Conservation (phyloP, 2,888 invertebrate species). For the Drosophila engyochracea region DNA sequence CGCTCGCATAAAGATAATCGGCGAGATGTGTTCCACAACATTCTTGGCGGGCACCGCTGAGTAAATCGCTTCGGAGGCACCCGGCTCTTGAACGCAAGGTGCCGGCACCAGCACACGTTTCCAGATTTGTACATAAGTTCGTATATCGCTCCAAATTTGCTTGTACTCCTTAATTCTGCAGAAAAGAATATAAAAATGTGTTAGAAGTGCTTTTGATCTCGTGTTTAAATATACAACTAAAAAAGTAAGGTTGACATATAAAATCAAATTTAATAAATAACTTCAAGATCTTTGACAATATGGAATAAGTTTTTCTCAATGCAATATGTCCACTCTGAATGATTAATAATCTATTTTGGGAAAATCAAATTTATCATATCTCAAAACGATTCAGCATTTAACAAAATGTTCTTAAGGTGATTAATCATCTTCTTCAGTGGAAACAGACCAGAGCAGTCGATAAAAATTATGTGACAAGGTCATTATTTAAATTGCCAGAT, state of each 20-base stretch:
- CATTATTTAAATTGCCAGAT: not conserved
- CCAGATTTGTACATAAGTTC: constrained; percentile 88
- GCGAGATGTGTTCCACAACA: constrained; percentile 89
- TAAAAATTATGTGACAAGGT: not conserved
- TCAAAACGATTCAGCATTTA: not conserved
- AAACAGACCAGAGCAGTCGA: not conserved
- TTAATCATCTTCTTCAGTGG: not conserved
- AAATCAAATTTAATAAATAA: not conserved
- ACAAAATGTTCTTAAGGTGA: not conserved
- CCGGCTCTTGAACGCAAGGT: constrained; percentile 88
- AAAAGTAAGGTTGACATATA: not conserved
- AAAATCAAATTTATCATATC: not conserved
- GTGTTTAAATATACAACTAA: not conserved
- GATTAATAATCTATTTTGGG: not conserved
- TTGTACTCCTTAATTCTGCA: constrained; percentile 90
- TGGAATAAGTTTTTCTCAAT: not conserved
- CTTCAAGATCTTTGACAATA: not conserved
- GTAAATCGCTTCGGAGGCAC: constrained; percentile 90
- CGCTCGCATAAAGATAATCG: constrained; percentile 94
- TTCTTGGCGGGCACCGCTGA: constrained; percentile 87
- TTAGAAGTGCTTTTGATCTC: not conserved
- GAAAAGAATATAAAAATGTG: not conserved
- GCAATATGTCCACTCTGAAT: not conserved
- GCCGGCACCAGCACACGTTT: constrained; percentile 89
- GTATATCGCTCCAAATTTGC: constrained; percentile 90